These are phyloP conservation scores for Tryphoninae sp. DNA, from an alignment of 2,888 invertebrate genomes.

Conservation along the genomic window DNA sequence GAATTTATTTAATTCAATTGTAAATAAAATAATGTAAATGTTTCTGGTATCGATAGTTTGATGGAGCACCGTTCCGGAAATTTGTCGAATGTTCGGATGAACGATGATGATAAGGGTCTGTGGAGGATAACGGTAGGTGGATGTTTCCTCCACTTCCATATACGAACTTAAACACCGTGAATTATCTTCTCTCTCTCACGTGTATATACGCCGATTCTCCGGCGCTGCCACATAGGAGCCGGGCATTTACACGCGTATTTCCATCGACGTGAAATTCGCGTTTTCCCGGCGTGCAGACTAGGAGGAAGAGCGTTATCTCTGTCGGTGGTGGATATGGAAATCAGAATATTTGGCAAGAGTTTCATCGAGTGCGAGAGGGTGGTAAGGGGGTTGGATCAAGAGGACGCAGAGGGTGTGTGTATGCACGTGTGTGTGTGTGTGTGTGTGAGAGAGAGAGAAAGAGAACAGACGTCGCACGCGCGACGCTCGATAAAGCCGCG, in stretches of 20 bases:
- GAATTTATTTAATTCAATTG: background rate
- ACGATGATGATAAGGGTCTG: background rate
- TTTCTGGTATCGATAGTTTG: no score
- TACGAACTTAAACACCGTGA: conserved; percentile 14
- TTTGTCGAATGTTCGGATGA: background rate
- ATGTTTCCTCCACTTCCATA: conserved; percentile 12
- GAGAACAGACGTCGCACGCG: conserved; percentile 64
- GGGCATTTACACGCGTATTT: conserved; percentile 44
- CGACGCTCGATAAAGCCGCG: conserved; percentile 75
- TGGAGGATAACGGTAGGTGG: background rate
- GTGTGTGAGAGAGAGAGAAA: conserved; percentile 32
- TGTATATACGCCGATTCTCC: background rate
- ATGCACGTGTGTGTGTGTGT: conserved; percentile 16
- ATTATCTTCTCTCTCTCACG: conserved; percentile 5
- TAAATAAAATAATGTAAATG: background rate
- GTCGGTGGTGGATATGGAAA: conserved; percentile 62
- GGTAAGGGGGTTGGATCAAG: background rate
- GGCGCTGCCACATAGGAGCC: conserved; percentile 17
- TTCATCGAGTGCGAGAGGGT: conserved; percentile 22
- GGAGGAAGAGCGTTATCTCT: conserved; percentile 32
- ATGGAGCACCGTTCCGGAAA: background rate
- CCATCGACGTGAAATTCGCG: conserved; percentile 21
- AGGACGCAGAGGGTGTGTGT: conserved; percentile 9
- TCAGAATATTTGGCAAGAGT: conserved; percentile 72
- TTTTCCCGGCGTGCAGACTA: conserved; percentile 29